Percentiles rank a stretch among this genome's conserved stretches.
Conservation (phyloP, 2,888 invertebrate genomes). For the Tipula confusa region DNA sequence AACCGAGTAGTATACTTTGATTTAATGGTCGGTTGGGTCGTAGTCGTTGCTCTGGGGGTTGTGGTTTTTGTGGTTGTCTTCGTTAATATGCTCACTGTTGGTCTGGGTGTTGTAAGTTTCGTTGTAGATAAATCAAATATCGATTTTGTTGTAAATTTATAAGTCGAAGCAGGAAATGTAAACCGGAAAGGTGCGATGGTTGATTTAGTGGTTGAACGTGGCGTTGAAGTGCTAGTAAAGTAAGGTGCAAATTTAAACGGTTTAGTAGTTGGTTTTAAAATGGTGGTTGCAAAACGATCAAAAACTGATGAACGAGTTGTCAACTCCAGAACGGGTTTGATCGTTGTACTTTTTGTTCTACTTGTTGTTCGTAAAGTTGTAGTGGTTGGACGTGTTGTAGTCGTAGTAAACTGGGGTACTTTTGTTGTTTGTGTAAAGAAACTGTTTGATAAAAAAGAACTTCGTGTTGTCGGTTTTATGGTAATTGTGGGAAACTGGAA, state of each 20-base stretch:
- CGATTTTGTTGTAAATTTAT: slow-evolving; percentile 13
- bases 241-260: slow-evolving; percentile 26
- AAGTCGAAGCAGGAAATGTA: neutral
- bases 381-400: neutral
- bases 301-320: neutral
- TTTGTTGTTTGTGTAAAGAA: neutral
- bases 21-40: neutral
- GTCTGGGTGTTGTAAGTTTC: slow-evolving; percentile 13
- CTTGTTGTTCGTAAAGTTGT: neutral
- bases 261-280: neutral
- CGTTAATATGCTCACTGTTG: neutral
- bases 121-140: neutral
- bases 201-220: neutral
- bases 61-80: neutral
- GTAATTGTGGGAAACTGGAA: neutral
- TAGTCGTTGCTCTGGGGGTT: neutral
- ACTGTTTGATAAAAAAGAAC: neutral
- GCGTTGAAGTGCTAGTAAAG: neutral
- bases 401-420: neutral
- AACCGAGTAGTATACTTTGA: neutral
- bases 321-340: too few species aligned
- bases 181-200: neutral
- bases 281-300: neutral
- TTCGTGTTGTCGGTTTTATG: neutral
- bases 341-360: slow-evolving; percentile 26